Percentiles rank a stretch among this genome's conserved stretches.
phyloP scores from a whole-genome alignment of 2,888 invertebrate genomes.

The Drosophila crucigera region DNA sequence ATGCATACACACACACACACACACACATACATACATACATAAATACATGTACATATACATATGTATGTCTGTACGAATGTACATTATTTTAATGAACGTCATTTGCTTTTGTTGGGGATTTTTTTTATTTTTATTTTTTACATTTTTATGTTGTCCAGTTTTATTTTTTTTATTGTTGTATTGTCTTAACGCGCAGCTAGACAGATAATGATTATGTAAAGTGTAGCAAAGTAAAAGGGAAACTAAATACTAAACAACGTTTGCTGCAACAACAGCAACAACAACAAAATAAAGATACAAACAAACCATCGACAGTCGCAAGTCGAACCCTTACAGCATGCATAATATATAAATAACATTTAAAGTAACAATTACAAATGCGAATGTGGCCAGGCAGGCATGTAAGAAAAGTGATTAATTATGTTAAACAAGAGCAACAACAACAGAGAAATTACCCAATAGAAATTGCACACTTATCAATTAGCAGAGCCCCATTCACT shows the following conservation, averaged over 20 bases:
- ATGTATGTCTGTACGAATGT: not conserved
- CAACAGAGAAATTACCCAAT: conserved; percentile 42
- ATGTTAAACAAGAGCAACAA: conserved; percentile 50
- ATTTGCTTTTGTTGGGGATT: conserved; percentile 36
- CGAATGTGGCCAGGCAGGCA: conserved; percentile 29
- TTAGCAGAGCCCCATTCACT: conserved; percentile 52
- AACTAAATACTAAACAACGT: conserved; percentile 71
- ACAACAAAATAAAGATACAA: conserved; percentile 25
- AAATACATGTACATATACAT: conserved; percentile 19
- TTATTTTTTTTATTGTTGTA: conserved; percentile 23
- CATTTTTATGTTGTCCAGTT: conserved; percentile 46
- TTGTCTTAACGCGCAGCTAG: conserved; percentile 54
- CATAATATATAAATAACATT: conserved; percentile 42
- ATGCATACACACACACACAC: conserved; percentile 14
- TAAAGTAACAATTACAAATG: conserved; percentile 49
- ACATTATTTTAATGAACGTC: conserved; percentile 66
- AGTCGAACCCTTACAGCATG: conserved; percentile 41
- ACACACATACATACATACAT: not conserved
- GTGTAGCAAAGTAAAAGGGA: conserved; percentile 76
- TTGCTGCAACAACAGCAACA: conserved; percentile 11
- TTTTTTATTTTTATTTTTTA: conserved; percentile 39
- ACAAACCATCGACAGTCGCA: conserved; percentile 20
- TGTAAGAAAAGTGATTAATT: conserved; percentile 63
- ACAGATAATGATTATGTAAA: conserved; percentile 75
- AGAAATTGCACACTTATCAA: conserved; percentile 41